Conservation (phyloP, 2,797 vertebrate genomes). For the Malurus leucopterus region DNA sequence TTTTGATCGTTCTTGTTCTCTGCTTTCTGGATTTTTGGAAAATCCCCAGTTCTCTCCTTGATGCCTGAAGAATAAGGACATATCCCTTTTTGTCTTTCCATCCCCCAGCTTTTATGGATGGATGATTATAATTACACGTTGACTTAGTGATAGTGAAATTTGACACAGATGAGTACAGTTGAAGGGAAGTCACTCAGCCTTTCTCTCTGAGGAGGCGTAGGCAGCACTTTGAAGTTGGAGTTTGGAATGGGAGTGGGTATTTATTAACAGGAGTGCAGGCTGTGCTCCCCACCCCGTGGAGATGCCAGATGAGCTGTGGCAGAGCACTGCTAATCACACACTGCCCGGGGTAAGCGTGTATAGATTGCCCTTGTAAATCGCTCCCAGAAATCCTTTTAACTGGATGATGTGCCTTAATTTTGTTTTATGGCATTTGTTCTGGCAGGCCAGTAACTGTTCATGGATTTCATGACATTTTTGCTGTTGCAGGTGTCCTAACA, state of each 20-base stretch:
- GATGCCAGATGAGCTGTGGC: background rate
- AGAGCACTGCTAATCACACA: background rate
- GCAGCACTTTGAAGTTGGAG: constrained; percentile 19
- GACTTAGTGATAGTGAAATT: background rate
- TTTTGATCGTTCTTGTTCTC: background rate
- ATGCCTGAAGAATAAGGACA: background rate
- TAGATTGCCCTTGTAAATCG: constrained; percentile 1
- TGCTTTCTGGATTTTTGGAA: background rate
- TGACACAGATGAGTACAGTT: background rate
- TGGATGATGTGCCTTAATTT: background rate
- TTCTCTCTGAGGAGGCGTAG: background rate
- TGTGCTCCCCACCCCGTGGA: background rate
- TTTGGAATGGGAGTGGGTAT: background rate
- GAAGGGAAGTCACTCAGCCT: background rate
- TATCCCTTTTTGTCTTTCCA: background rate
- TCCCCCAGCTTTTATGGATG: background rate
- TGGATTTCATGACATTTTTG: constrained; percentile 26
- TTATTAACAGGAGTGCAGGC: background rate
- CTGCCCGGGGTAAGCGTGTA: background rate
- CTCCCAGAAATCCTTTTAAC: constrained; percentile 41
- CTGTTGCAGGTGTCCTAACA: constrained; percentile 21
- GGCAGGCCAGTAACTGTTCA: constrained; percentile 8
- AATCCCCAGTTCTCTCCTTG: background rate
- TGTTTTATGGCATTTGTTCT: constrained; percentile 18
- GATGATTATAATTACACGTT: background rate